Conservation (phyloP, 1,140 invertebrate genomes). For the Oncopeltus fasciatus region DNA sequence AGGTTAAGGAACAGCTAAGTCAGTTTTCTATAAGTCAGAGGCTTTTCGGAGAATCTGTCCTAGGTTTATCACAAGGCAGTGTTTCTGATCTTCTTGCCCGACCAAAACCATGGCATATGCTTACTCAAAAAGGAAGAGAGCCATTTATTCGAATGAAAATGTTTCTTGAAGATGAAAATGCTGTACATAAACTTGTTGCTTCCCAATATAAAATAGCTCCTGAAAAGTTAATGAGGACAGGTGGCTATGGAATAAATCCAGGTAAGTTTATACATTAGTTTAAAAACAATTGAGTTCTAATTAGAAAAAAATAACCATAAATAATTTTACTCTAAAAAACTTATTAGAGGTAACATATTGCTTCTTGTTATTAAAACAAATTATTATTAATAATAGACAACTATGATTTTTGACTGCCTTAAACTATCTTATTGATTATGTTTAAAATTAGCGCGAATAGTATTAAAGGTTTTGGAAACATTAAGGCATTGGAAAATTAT, state of each 20-base stretch:
- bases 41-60: slow-evolving; percentile 91
- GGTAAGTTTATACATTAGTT: slow-evolving; percentile 45
- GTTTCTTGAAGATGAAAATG: slow-evolving; percentile 93
- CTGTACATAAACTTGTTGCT: slow-evolving; percentile 88
- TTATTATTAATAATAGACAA: no score
- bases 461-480: no score
- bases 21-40: slow-evolving; percentile 98
- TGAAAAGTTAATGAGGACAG: slow-evolving; percentile 87
- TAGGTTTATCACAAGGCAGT: slow-evolving; percentile 90
- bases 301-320: no score
- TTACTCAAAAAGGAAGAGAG: slow-evolving; percentile 83
- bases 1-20: slow-evolving; percentile 91
- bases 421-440: no score
- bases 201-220: slow-evolving; percentile 96
- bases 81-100: slow-evolving; percentile 87
- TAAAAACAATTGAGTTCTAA: background rate
- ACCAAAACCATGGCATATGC: slow-evolving; percentile 94
- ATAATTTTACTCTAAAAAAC: background rate
- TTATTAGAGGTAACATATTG: background rate
- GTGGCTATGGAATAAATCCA: slow-evolving; percentile 74
- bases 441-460: no score
- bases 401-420: no score
- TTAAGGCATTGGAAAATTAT: no score
- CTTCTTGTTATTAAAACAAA: no score
- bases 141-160: slow-evolving; percentile 97